Percentiles rank a stretch among this genome's conserved stretches.
Conservation (phyloP, 2,888 invertebrate species). For the Synanthedon formicaeformis region DNA sequence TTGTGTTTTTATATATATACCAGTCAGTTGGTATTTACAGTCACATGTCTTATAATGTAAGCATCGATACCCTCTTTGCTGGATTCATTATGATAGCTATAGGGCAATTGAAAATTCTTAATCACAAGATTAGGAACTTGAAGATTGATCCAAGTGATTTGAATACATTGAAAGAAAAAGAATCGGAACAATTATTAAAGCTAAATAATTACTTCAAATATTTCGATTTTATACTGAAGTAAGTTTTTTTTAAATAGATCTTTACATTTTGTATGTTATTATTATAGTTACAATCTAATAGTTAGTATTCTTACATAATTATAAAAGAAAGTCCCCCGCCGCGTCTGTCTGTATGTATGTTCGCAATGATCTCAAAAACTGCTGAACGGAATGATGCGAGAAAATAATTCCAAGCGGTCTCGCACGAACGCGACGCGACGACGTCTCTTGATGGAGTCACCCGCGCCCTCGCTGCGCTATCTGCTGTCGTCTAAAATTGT, state of each 20-base stretch:
- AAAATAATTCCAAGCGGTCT: no score
- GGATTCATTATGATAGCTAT: slow-evolving; percentile 35
- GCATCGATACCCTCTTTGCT: slow-evolving; percentile 36
- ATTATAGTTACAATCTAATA: no score
- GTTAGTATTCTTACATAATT: no score
- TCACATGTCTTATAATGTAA: slow-evolving; percentile 46
- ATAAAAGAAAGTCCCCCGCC: no score
- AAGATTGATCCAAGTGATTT: neutral
- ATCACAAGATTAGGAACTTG: slow-evolving; percentile 20
- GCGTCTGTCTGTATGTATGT: no score
- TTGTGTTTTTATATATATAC: slow-evolving; percentile 30
- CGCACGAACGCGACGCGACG: no score
- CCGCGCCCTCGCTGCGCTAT: no score
- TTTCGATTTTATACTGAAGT: neutral
- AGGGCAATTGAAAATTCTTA: slow-evolving; percentile 32
- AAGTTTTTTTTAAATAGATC: neutral
- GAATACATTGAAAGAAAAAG: neutral
- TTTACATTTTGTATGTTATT: no score
- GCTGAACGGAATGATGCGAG: no score
- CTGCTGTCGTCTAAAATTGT: no score
- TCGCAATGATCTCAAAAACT: no score
- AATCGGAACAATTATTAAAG: neutral
- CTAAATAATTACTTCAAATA: neutral
- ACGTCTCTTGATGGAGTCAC: no score
- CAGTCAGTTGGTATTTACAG: slow-evolving; percentile 41